phyloP scores from a whole-genome alignment of 2,113 vertebrate genomes.

The Aegotheles bennettii region DNA sequence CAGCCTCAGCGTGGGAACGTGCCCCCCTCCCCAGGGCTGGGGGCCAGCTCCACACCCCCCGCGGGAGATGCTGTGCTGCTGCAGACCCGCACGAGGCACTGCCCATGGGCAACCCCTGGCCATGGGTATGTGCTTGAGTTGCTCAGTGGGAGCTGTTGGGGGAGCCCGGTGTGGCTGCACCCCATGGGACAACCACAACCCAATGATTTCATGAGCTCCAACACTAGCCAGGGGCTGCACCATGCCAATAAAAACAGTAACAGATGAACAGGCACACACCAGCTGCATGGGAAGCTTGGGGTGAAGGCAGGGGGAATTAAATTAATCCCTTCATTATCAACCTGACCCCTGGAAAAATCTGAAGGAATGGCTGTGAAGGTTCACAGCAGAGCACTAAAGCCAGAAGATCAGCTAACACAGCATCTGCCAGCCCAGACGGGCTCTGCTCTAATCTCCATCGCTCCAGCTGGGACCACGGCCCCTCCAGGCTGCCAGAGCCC shows the following conservation, averaged over 20 bases:
- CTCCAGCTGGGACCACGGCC: not conserved
- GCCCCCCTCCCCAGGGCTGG: not conserved
- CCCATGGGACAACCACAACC: not conserved
- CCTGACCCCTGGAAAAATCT: conserved; percentile 47
- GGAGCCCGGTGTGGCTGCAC: not conserved
- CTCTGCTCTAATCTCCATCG: not conserved
- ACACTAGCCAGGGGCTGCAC: not conserved
- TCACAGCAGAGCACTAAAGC: not conserved
- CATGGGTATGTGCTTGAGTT: rapidly evolving
- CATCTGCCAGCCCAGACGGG: conserved; percentile 54
- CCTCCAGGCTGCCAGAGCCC: not conserved
- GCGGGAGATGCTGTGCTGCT: too few species aligned
- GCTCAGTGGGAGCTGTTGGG: rapidly evolving
- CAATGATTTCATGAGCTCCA: not conserved
- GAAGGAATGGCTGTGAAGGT: conserved; percentile 46
- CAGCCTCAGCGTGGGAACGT: rapidly evolving
- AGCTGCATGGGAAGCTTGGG: conserved; percentile 27
- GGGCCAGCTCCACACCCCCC: too few species aligned
- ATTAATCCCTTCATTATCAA: conserved; percentile 69
- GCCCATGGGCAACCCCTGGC: not conserved
- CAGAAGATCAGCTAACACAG: conserved; percentile 33
- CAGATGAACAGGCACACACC: conserved; percentile 52
- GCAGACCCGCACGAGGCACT: too few species aligned
- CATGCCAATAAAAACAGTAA: conserved; percentile 47
- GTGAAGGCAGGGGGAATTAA: conserved; percentile 8